A percentile compares a stretch with the other conserved stretches of the same genome.
These are phyloP conservation scores for Drosophila arawakana DNA, from an alignment of 1,140 invertebrate genomes.

Conservation along the genomic window DNA sequence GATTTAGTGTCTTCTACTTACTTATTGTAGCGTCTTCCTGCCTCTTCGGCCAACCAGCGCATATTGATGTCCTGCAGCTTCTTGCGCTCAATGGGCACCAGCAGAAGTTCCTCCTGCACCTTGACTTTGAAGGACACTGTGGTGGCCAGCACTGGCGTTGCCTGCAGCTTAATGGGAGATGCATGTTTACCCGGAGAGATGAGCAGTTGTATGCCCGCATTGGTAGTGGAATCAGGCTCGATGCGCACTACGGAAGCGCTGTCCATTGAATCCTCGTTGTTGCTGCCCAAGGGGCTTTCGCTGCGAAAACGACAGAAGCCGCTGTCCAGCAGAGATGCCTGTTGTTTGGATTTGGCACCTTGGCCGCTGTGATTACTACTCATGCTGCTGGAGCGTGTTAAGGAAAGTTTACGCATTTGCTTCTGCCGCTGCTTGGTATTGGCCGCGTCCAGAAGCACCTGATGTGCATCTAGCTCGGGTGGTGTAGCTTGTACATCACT, in stretches of 20 bases:
- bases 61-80: constrained; percentile 87
- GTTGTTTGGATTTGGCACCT: constrained; percentile 56
- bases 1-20: constrained; percentile 71
- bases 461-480: constrained; percentile 53
- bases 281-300: constrained; percentile 83
- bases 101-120: constrained; percentile 87
- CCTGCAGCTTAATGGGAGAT: constrained; percentile 71
- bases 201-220: constrained; percentile 61
- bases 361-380: constrained; percentile 51
- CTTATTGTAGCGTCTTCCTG: constrained; percentile 89
- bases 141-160: constrained; percentile 55
- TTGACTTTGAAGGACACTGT: constrained; percentile 87
- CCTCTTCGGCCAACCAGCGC: constrained; percentile 89
- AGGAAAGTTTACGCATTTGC: constrained; percentile 56
- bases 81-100: constrained; percentile 87
- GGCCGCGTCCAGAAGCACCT: constrained; percentile 47
- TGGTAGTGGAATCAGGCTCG: constrained; percentile 84
- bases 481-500: constrained; percentile 29
- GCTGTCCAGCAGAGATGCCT: constrained; percentile 74
- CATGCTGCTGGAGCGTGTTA: constrained; percentile 65
- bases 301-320: constrained; percentile 84
- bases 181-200: constrained; percentile 69
- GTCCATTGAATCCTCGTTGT: constrained; percentile 67
- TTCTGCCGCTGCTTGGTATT: constrained; percentile 58
- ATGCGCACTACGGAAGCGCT: constrained; percentile 47